Conservation (phyloP, 2,797 vertebrate species). For the Falco cherrug region DNA sequence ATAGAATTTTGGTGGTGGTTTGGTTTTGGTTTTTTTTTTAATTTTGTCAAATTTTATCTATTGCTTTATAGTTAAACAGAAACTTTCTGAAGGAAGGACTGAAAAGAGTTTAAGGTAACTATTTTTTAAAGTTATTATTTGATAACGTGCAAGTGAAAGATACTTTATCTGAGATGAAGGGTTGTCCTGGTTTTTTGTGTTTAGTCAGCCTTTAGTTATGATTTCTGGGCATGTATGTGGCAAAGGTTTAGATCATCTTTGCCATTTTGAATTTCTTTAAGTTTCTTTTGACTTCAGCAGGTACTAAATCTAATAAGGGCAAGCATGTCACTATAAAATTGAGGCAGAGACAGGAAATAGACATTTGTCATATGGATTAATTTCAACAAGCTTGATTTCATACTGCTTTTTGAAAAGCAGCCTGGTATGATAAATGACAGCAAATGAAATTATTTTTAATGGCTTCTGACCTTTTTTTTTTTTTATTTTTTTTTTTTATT, state of each 20-base stretch:
- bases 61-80: not conserved
- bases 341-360: conserved; percentile 6
- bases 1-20: not conserved
- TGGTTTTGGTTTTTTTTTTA: not conserved
- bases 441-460: conserved; percentile 19
- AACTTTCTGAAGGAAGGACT: not conserved
- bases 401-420: conserved; percentile 18
- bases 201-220: not conserved
- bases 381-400: conserved; percentile 37
- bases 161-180: not conserved
- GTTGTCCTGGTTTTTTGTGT: not conserved
- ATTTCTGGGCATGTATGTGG: not conserved
- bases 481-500: not conserved
- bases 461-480: conserved; percentile 8
- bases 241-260: not conserved
- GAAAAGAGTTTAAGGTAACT: not conserved
- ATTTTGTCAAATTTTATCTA: not conserved
- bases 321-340: not conserved
- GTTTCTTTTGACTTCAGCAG: conserved; percentile 26
- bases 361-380: conserved; percentile 24
- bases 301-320: conserved; percentile 6
- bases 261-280: not conserved
- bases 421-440: conserved; percentile 9
- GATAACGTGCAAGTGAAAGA: not conserved
- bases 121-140: not conserved